Percentiles rank a stretch among this genome's conserved stretches.
phyloP scores from a whole-genome alignment of 1,140 invertebrate genomes.

The Laupala kohalensis region DNA sequence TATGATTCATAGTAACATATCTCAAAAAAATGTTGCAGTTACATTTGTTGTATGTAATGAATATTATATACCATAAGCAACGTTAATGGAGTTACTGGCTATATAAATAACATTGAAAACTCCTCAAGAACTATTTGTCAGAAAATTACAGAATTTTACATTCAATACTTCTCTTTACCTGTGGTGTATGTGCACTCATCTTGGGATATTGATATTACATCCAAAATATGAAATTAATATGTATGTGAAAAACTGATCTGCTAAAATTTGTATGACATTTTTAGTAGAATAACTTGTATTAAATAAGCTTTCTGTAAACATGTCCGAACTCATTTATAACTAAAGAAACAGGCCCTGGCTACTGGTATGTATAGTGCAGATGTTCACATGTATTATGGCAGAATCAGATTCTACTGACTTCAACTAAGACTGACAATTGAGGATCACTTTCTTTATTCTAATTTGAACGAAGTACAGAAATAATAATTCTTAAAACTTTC shows the following conservation, averaged over 20 bases:
- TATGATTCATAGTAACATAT: slow-evolving; percentile 5
- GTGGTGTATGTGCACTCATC: not conserved
- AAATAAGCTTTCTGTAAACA: not conserved
- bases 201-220: not conserved
- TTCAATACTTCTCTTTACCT: not conserved
- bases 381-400: too few species aligned
- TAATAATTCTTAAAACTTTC: too few species aligned
- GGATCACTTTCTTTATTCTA: too few species aligned
- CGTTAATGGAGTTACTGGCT: not conserved
- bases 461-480: too few species aligned
- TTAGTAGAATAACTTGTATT: not conserved
- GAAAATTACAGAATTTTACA: not conserved
- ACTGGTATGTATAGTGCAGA: not conserved
- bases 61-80: slow-evolving; percentile 1
- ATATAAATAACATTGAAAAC: not conserved
- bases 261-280: not conserved
- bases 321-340: not conserved
- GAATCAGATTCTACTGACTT: too few species aligned
- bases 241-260: not conserved
- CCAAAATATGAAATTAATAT: not conserved
- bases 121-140: not conserved
- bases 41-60: slow-evolving; percentile 8
- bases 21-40: slow-evolving; percentile 5
- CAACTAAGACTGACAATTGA: too few species aligned
- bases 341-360: not conserved